Conservation (phyloP, 2,888 invertebrate species). For the Brachyptera risi region DNA sequence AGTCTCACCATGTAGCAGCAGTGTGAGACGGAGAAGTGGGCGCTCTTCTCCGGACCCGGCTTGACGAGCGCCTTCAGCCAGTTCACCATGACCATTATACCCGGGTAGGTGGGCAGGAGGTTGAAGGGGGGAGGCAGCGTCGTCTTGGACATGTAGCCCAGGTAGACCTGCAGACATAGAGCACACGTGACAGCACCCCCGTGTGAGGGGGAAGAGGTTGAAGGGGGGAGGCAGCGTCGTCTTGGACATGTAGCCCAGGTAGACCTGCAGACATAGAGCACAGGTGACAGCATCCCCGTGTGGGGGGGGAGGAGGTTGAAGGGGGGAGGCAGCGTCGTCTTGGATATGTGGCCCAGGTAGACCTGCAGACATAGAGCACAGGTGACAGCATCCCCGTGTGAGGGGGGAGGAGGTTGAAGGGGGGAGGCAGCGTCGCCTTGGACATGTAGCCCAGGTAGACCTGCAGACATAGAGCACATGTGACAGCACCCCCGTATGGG, state of each 20-base stretch:
- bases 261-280: too few relatives aligned
- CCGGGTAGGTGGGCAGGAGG: constrained; percentile 50
- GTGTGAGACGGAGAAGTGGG: constrained; percentile 48
- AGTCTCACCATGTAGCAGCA: constrained; percentile 46
- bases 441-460: constrained; percentile 70
- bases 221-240: too few relatives aligned
- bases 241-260: too few relatives aligned
- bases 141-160: constrained; percentile 67
- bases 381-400: not conserved
- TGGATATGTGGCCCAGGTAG: constrained; percentile 67
- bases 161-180: constrained; percentile 59
- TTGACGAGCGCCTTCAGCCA: constrained; percentile 47
- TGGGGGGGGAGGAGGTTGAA: constrained; percentile 60
- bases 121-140: constrained; percentile 67
- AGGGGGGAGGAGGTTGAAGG: constrained; percentile 63
- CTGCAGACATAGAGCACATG: too few relatives aligned
- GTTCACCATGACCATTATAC: constrained; percentile 44
- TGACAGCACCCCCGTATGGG: not conserved
- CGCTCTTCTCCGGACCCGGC: constrained; percentile 43
- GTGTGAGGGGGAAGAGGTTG: too few relatives aligned
- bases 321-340: constrained; percentile 65
- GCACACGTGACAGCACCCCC: too few relatives aligned
- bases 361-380: too few relatives aligned
- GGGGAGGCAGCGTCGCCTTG: constrained; percentile 65
- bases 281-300: too few relatives aligned